Conservation (phyloP, 1,140 invertebrate genomes). For the Tachypleus tridentatus region DNA sequence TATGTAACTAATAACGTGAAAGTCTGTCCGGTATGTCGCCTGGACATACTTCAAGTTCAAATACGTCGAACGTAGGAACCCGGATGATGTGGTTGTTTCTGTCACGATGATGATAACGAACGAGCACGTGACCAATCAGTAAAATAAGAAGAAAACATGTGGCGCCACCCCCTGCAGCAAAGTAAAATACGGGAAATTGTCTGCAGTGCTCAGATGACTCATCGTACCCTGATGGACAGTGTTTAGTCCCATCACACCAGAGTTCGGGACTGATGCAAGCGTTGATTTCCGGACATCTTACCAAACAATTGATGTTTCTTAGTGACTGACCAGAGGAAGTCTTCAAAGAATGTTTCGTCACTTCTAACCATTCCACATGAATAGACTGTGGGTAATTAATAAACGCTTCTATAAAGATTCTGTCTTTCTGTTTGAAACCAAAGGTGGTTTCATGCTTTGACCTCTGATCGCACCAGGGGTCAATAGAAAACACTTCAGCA, state of each 20-base stretch:
- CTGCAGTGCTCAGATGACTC: conserved; percentile 54
- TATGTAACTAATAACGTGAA: no score
- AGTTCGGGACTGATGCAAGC: conserved; percentile 73
- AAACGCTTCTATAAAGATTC: conserved; percentile 61
- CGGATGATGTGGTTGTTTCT: no score
- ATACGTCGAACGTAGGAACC: no score
- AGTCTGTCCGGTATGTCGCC: no score
- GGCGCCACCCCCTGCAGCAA: conserved; percentile 11
- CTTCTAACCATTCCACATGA: conserved; percentile 69
- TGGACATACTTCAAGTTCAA: no score
- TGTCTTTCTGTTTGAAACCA: conserved; percentile 48
- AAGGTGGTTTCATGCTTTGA: conserved; percentile 48
- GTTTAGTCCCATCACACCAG: conserved; percentile 72
- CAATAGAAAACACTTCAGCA: conserved; percentile 14
- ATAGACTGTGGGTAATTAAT: conserved; percentile 58
- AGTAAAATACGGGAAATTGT: conserved; percentile 20
- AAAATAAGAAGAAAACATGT: conserved; percentile 4
- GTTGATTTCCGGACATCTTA: conserved; percentile 68
- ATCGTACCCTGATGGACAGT: conserved; percentile 78
- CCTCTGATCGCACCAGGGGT: conserved; percentile 17
- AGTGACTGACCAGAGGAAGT: conserved; percentile 42
- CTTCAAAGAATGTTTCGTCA: conserved; percentile 40
- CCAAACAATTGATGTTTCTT: conserved; percentile 46
- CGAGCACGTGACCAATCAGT: neutral
- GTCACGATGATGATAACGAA: no score